Conservation (phyloP, 2,888 invertebrate species). For the Dryocosmus kuriphilus region DNA sequence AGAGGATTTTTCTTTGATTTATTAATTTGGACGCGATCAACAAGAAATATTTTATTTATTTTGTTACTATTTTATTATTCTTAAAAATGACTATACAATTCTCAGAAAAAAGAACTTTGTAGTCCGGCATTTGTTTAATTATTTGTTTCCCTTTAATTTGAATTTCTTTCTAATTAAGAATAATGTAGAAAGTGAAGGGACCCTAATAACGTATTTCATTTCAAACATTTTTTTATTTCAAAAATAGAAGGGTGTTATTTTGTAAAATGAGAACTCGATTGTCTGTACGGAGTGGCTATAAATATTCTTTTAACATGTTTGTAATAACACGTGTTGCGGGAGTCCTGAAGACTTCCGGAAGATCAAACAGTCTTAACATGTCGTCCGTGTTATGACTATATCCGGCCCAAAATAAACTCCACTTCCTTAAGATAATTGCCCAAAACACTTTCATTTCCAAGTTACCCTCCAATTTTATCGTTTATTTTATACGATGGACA, state of each 20-base stretch:
- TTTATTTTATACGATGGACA: not conserved
- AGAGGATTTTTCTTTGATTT: not conserved
- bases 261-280: slow-evolving; percentile 16
- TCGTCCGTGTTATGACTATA: slow-evolving; percentile 50
- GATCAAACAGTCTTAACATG: slow-evolving; percentile 21
- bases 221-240: not conserved
- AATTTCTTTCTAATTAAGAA: not conserved
- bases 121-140: no score
- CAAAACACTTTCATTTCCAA: slow-evolving; percentile 37
- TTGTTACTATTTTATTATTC: not conserved
- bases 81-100: no score
- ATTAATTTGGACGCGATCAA: not conserved
- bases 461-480: not conserved
- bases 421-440: slow-evolving; percentile 50
- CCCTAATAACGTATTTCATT: not conserved
- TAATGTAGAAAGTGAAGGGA: not conserved
- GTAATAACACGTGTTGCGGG: slow-evolving; percentile 36
- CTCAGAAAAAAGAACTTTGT: no score
- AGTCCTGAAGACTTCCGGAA: slow-evolving; percentile 31
- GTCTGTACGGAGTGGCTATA: slow-evolving; percentile 24
- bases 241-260: slow-evolving; percentile 5
- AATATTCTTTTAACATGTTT: slow-evolving; percentile 32
- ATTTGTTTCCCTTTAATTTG: no score
- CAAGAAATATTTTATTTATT: slow-evolving; percentile 1
- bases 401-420: slow-evolving; percentile 59